Evolutionary conservation across 2,888 invertebrate species (phyloP).

Genomic region (Ophion obscuratus): DNA sequence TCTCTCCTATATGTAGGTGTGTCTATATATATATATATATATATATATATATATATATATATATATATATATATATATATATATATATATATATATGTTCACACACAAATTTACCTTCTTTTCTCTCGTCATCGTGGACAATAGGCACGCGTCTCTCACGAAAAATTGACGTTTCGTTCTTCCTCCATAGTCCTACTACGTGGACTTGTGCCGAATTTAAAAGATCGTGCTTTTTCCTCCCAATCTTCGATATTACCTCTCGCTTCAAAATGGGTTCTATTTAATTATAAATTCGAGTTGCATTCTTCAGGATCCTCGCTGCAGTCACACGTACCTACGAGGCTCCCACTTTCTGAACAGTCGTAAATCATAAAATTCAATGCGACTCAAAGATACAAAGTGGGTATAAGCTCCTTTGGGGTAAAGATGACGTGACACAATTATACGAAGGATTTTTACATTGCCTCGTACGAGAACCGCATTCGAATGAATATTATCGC

Average conservation of each 20-base stretch:
- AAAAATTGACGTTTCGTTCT: conserved; percentile 63
- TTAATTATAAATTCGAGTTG: conserved; percentile 32
- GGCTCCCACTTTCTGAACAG: conserved; percentile 9
- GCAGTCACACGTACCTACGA: not conserved
- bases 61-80: conserved; percentile 13
- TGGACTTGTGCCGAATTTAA: conserved; percentile 54
- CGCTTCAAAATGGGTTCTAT: not conserved
- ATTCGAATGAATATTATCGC: not conserved
- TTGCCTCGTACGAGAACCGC: not conserved
- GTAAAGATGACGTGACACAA: conserved; percentile 7
- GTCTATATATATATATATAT: conserved; percentile 10
- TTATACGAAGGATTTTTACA: not conserved
- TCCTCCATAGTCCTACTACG: conserved; percentile 20
- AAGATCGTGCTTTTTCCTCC: conserved; percentile 28
- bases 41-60: conserved; percentile 2
- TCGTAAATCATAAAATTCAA: conserved; percentile 16
- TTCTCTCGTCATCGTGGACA: conserved; percentile 52
- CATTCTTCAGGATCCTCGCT: conserved; percentile 2
- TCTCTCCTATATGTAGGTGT: conserved; percentile 31
- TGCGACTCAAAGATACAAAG: not conserved
- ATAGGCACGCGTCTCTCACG: conserved; percentile 58
- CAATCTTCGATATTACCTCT: not conserved
- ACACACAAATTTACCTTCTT: conserved; percentile 25
- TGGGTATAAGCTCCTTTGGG: not conserved
- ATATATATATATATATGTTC: conserved; percentile 1